These are phyloP conservation scores for Gadus macrocephalus DNA, from an alignment of 2,113 vertebrate genomes.

Conservation along the genomic window DNA sequence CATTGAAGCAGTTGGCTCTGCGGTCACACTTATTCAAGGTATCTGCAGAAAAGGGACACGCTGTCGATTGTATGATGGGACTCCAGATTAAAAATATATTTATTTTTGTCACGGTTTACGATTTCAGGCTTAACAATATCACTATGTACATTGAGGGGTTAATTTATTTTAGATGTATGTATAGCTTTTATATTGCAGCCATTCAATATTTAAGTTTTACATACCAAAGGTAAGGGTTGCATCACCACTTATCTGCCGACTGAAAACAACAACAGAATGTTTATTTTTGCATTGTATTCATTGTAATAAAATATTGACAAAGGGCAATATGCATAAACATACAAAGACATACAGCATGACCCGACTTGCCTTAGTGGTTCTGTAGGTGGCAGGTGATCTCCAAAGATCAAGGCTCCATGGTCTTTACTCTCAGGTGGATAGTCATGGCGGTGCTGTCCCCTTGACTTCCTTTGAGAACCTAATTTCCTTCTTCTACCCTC, in stretches of 20 bases:
- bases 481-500: constrained; percentile 62
- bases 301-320: no score
- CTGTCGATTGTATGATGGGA: not conserved
- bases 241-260: not conserved
- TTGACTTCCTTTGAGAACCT: constrained; percentile 64
- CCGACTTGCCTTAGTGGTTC: not conserved
- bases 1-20: constrained; percentile 72
- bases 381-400: not conserved
- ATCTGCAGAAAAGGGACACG: constrained; percentile 15
- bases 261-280: no score
- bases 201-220: no score
- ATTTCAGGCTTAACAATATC: not conserved
- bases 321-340: no score
- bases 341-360: no score
- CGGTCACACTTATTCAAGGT: not conserved
- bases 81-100: no score
- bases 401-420: constrained; percentile 3
- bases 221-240: not conserved
- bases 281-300: no score
- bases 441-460: constrained; percentile 23
- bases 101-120: no score
- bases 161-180: not conserved
- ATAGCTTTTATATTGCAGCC: not conserved
- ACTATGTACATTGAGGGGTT: not conserved
- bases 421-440: constrained; percentile 21